Evolutionary conservation across 1,140 invertebrate genomes (phyloP).

Genomic region (Diuraphis noxia): DNA sequence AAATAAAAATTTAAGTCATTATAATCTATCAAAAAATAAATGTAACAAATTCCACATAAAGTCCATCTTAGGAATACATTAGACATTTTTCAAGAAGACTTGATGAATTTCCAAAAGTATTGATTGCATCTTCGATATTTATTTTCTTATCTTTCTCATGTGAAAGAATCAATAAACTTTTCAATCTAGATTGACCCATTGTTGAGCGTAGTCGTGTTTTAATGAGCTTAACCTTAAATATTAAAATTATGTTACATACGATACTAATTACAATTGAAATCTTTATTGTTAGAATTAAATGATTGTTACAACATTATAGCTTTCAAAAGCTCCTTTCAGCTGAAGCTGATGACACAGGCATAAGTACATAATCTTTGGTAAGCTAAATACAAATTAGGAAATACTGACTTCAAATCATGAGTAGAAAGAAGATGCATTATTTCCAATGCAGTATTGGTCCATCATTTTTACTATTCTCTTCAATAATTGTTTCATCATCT

Average conservation of each 20-base stretch:
- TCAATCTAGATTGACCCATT: neutral
- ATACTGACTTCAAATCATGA: neutral
- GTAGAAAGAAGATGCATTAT: neutral
- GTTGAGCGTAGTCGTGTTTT: neutral
- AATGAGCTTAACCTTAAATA: neutral
- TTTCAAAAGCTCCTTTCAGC: neutral
- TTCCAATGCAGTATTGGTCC: neutral
- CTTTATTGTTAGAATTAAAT: too few relatives aligned
- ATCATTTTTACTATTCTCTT: neutral
- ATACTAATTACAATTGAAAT: too few relatives aligned
- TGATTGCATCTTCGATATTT: neutral
- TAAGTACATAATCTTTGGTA: neutral
- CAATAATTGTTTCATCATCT: neutral
- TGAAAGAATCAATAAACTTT: neutral
- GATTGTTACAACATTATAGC: neutral
- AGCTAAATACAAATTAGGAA: neutral
- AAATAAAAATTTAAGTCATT: too few relatives aligned
- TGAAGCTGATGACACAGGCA: neutral
- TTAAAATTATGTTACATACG: neutral
- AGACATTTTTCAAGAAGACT: neutral
- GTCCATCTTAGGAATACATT: neutral
- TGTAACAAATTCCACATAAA: too few relatives aligned
- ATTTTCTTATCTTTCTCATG: neutral
- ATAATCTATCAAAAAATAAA: too few relatives aligned
- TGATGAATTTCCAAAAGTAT: neutral